Conservation (phyloP, 2,113 vertebrate genomes). For the Ammodramus savannarum region DNA sequence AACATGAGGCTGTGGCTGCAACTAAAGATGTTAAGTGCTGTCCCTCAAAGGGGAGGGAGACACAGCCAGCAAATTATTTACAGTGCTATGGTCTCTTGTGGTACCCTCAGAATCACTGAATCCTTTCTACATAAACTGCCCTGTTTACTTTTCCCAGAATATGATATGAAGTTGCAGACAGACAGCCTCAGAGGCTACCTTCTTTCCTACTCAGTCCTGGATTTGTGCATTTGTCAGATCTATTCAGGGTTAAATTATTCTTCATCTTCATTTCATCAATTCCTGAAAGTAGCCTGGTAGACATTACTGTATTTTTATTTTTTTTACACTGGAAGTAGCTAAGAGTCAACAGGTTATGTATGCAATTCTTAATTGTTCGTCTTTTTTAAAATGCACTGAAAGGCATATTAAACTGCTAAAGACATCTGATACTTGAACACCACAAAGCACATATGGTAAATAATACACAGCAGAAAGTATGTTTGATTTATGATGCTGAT, state of each 20-base stretch:
- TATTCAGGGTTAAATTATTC: not conserved
- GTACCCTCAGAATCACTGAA: not conserved
- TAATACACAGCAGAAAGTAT: not conserved
- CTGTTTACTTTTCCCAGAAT: not conserved
- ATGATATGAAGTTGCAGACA: not conserved
- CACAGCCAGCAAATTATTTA: not conserved
- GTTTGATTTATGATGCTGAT: constrained; percentile 8
- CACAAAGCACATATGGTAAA: not conserved
- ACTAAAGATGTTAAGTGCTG: not conserved
- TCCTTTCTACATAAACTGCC: not conserved
- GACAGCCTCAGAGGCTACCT: not conserved
- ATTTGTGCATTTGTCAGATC: not conserved
- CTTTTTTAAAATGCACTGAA: not conserved
- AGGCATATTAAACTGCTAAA: not conserved
- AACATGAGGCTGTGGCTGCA: not conserved
- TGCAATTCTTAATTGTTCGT: not conserved
- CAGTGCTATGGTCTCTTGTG: not conserved
- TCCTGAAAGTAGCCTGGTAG: not conserved
- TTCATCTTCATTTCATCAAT: not conserved
- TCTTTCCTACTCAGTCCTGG: not conserved
- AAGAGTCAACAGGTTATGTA: not conserved
- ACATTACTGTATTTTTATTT: not conserved
- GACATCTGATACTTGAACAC: not conserved
- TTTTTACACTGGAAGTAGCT: not conserved
- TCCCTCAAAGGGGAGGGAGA: not conserved